Percentiles rank a stretch among this genome's conserved stretches.
Evolutionary conservation across 2,113 vertebrate genomes (phyloP).

Genomic region (Elachura formosa): DNA sequence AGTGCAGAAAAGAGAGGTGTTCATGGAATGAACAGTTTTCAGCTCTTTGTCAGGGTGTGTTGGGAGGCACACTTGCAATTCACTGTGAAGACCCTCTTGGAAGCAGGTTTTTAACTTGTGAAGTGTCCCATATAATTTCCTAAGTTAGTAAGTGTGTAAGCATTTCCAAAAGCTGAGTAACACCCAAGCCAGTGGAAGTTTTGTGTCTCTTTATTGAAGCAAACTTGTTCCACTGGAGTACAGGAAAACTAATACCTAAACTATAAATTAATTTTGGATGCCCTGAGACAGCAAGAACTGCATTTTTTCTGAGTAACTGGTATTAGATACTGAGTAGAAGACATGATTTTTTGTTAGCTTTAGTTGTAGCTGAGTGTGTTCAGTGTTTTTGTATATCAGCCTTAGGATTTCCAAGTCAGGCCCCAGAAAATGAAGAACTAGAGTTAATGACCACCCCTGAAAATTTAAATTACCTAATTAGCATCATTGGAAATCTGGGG

Average conservation of each 20-base stretch:
- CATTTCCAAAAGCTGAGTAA: neutral
- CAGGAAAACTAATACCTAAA: neutral
- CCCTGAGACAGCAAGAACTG: neutral
- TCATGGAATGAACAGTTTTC: neutral
- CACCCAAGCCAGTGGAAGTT: neutral
- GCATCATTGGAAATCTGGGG: neutral
- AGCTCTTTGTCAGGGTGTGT: neutral
- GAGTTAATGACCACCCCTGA: neutral
- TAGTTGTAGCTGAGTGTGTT: neutral
- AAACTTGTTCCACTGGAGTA: neutral
- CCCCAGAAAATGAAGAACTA: neutral
- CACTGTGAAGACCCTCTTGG: rapidly evolving
- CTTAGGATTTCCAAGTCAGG: neutral
- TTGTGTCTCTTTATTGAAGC: neutral
- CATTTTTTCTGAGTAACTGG: neutral
- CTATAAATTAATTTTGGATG: neutral
- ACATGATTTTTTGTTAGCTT: neutral
- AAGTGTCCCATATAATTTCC: neutral
- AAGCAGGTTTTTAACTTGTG: neutral
- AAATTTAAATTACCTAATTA: neutral
- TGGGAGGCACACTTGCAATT: neutral
- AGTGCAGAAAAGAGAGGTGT: neutral
- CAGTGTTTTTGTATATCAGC: neutral
- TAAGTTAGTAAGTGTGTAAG: neutral
- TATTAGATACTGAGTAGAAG: neutral